Evolutionary conservation across 2,113 vertebrate species (phyloP).

Genomic region (Elephas maximus): DNA sequence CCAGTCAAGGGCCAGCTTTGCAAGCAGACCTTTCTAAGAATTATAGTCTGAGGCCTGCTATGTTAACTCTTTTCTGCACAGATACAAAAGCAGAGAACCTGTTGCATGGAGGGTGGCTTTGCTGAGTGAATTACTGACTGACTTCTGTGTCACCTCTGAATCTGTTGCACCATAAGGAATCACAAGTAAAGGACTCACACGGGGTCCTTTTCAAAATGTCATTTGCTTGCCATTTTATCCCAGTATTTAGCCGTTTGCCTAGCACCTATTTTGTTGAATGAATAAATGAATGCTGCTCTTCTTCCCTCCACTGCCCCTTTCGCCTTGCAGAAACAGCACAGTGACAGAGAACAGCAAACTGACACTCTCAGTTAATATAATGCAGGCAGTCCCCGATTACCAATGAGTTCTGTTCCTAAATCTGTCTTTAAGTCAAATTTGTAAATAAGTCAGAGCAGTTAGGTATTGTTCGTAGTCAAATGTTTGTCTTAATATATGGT

Average conservation of each 20-base stretch:
- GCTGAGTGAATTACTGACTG: neutral
- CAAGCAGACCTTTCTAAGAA: neutral
- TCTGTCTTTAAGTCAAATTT: no score
- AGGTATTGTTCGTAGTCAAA: no score
- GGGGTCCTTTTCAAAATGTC: neutral
- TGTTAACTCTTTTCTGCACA: neutral
- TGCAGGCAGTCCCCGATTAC: no score
- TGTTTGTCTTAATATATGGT: no score
- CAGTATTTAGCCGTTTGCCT: neutral
- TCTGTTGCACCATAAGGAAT: neutral
- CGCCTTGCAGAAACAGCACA: neutral
- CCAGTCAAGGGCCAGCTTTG: neutral
- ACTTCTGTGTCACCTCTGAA: neutral
- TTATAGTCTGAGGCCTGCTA: no score
- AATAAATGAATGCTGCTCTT: neutral
- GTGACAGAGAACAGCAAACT: neutral
- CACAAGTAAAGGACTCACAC: neutral
- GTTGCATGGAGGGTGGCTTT: neutral
- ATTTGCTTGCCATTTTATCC: neutral
- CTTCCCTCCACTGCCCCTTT: neutral
- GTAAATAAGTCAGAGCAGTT: no score
- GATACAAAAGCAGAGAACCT: neutral
- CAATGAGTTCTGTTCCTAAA: no score
- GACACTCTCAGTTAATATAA: neutral
- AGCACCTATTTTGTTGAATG: neutral